Conservation (phyloP, 2,797 vertebrate species). For the Atherinosoma microstoma region DNA sequence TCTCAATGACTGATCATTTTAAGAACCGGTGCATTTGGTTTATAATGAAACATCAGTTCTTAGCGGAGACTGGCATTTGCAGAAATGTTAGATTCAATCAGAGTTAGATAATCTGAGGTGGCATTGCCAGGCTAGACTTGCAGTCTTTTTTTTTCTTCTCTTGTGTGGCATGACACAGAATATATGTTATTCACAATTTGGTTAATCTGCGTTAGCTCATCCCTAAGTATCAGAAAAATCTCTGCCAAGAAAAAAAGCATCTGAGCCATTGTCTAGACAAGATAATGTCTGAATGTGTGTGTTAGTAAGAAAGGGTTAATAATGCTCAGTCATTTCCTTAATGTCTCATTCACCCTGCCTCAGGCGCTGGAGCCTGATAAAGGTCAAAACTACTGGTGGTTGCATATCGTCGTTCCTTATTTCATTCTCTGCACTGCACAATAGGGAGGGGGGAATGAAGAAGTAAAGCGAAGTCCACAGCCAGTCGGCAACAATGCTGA, state of each 20-base stretch:
- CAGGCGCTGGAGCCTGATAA: constrained; percentile 72
- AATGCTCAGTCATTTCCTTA: constrained; percentile 79
- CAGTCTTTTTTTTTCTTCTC: constrained; percentile 41
- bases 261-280: constrained; percentile 39
- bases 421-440: constrained; percentile 62
- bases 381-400: constrained; percentile 81
- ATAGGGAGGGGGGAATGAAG: constrained; percentile 30
- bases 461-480: constrained; percentile 44
- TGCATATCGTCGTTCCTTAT: constrained; percentile 71
- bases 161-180: constrained; percentile 56
- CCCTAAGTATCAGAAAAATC: constrained; percentile 49
- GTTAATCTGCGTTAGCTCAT: constrained; percentile 45
- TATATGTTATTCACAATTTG: constrained; percentile 56
- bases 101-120: constrained; percentile 65
- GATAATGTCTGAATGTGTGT: constrained; percentile 31
- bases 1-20: constrained; percentile 52
- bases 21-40: constrained; percentile 51
- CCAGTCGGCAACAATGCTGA: constrained; percentile 47
- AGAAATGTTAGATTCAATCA: constrained; percentile 69
- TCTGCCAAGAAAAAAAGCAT: constrained; percentile 27
- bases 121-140: constrained; percentile 40
- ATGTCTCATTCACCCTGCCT: constrained; percentile 75
- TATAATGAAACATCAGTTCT: constrained; percentile 67
- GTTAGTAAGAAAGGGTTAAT: constrained; percentile 69
- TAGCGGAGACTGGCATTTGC: constrained; percentile 62